These are phyloP conservation scores for Drosophila subpulchrella DNA, from an alignment of 1,140 invertebrate species.

Conservation along the genomic window DNA sequence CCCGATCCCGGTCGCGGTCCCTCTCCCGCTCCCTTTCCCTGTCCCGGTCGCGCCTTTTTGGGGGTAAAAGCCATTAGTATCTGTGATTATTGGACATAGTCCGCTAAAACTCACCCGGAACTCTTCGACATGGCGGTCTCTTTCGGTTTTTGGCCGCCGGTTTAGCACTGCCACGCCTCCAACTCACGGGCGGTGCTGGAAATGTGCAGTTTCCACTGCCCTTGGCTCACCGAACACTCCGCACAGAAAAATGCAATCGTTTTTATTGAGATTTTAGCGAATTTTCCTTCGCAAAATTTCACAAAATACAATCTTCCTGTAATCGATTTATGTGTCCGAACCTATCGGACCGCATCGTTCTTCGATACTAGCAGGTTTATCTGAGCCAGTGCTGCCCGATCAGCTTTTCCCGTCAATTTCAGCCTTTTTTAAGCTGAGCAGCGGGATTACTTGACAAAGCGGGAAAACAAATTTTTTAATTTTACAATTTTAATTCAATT, in stretches of 20 bases:
- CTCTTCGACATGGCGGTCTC: slow-evolving; percentile 29
- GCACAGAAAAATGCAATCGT: background rate
- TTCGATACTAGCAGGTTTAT: background rate
- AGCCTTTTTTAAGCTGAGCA: too few species aligned
- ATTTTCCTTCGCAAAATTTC: slow-evolving; percentile 15
- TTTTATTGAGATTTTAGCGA: slow-evolving; percentile 9
- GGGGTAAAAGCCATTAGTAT: background rate
- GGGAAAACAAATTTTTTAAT: too few species aligned
- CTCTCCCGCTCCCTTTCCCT: slow-evolving; percentile 63
- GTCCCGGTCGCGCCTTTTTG: slow-evolving; percentile 26
- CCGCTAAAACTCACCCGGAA: slow-evolving; percentile 22
- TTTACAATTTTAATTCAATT: too few species aligned
- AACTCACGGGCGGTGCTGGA: background rate
- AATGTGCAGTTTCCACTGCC: background rate
- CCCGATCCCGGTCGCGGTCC: slow-evolving; percentile 56
- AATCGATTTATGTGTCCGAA: background rate
- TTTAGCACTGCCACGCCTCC: background rate
- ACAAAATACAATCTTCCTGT: slow-evolving; percentile 1
- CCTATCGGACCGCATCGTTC: background rate
- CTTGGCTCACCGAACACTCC: too few species aligned
- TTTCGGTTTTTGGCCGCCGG: slow-evolving; percentile 1
- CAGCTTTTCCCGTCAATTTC: too few species aligned
- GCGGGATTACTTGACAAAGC: too few species aligned
- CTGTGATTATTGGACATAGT: background rate
- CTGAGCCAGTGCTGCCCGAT: too few species aligned